Conservation (phyloP, 2,113 vertebrate species). For the Labrus mixtus region DNA sequence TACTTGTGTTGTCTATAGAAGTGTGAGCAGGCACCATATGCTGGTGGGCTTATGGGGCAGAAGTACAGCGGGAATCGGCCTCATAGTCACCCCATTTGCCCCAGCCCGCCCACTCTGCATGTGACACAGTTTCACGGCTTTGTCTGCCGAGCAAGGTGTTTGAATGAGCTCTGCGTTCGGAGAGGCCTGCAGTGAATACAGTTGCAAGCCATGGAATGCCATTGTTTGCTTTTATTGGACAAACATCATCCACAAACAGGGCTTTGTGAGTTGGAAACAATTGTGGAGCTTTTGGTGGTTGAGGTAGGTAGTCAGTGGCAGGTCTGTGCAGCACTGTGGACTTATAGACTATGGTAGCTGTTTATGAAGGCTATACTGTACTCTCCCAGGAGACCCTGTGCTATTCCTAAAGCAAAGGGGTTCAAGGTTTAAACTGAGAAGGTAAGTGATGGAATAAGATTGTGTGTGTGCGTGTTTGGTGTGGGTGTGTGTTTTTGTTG, state of each 20-base stretch:
- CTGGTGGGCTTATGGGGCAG: constrained; percentile 6
- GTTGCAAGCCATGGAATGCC: constrained; percentile 84
- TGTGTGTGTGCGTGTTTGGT: too few relatives aligned
- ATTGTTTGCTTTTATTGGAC: constrained; percentile 81
- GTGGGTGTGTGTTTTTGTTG: background rate
- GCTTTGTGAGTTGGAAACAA: constrained; percentile 60
- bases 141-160: constrained; percentile 67
- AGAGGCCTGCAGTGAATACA: constrained; percentile 76
- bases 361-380: constrained; percentile 30
- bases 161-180: constrained; percentile 71
- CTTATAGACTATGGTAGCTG: background rate
- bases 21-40: constrained; percentile 8
- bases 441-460: constrained; percentile 57
- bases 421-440: constrained; percentile 38
- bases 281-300: constrained; percentile 38
- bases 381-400: constrained; percentile 26
- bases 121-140: constrained; percentile 69
- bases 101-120: constrained; percentile 35
- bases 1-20: background rate
- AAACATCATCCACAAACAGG: constrained; percentile 76
- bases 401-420: constrained; percentile 11
- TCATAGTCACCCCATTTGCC: constrained; percentile 56
- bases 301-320: constrained; percentile 31
- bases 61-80: constrained; percentile 14
- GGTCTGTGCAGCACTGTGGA: constrained; percentile 34